phyloP scores from a whole-genome alignment of 2,113 vertebrate species.

The Triplophysa rosa region DNA sequence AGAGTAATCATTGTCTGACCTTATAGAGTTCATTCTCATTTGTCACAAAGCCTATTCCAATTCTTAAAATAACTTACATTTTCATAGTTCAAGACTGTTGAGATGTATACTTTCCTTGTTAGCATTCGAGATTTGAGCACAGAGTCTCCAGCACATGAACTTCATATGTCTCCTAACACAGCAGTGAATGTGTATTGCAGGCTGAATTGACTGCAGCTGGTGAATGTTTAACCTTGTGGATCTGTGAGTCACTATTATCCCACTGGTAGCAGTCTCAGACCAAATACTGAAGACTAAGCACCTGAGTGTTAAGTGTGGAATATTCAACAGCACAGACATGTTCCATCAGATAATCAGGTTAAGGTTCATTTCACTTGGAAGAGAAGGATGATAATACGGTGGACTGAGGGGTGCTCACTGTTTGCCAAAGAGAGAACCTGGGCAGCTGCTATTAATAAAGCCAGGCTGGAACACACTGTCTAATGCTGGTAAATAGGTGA shows the following conservation, averaged over 20 bases:
- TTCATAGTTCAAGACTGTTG: too few species aligned
- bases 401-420: background rate
- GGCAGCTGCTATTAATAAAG: background rate
- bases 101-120: too few species aligned
- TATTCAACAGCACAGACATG: conserved; percentile 36
- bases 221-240: conserved; percentile 45
- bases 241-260: conserved; percentile 34
- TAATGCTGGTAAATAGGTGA: background rate
- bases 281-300: conserved; percentile 1
- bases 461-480: conserved; percentile 2
- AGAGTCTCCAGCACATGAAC: background rate
- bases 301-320: conserved; percentile 43
- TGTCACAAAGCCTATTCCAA: too few species aligned
- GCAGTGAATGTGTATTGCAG: background rate
- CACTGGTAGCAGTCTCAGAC: conserved; percentile 8
- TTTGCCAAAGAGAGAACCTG: conserved; percentile 11
- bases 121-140: too few species aligned
- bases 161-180: too few species aligned
- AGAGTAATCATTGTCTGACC: too few species aligned
- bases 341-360: conserved; percentile 50
- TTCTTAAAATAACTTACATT: too few species aligned
- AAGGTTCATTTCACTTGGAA: conserved; percentile 51
- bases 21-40: too few species aligned
- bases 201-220: background rate
- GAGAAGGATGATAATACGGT: conserved; percentile 23